These are phyloP conservation scores for Pao palembangensis DNA, from an alignment of 2,113 vertebrate species.

Conservation along the genomic window DNA sequence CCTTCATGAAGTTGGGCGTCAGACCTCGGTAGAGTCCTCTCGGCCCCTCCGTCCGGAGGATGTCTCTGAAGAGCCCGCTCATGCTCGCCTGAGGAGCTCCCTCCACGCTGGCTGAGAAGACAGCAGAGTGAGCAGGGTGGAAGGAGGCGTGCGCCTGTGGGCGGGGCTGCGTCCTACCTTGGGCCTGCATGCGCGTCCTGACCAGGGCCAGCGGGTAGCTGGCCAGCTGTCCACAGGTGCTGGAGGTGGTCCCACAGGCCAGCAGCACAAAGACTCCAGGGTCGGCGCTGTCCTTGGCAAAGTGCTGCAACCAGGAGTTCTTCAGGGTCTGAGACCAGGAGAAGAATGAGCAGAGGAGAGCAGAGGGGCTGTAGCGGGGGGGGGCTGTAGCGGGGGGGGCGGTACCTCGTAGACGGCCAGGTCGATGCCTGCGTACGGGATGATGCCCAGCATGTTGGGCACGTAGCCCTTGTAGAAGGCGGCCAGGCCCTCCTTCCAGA, in stretches of 20 bases:
- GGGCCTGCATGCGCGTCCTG: conserved; percentile 95
- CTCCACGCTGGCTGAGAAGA: conserved; percentile 79
- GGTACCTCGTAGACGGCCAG: conserved; percentile 95
- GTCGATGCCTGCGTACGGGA: conserved; percentile 95
- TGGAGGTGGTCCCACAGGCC: conserved; percentile 92
- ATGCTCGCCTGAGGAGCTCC: conserved; percentile 86
- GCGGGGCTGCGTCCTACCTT: conserved; percentile 84
- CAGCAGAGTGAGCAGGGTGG: not conserved
- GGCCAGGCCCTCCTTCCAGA: conserved; percentile 80
- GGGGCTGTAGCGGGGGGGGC: too few relatives aligned
- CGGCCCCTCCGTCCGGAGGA: conserved; percentile 87
- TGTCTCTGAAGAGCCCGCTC: conserved; percentile 88
- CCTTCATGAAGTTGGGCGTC: conserved; percentile 98
- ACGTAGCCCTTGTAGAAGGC: conserved; percentile 97
- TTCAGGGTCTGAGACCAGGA: conserved; percentile 82
- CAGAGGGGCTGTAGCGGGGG: too few relatives aligned
- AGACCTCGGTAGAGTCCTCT: conserved; percentile 92
- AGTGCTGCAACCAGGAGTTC: conserved; percentile 89
- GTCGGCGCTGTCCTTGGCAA: conserved; percentile 85
- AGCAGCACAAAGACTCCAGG: conserved; percentile 92
- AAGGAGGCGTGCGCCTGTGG: too few relatives aligned
- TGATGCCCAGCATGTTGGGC: conserved; percentile 95
- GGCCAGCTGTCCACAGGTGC: conserved; percentile 92
- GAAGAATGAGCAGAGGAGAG: not conserved
- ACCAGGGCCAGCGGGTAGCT: conserved; percentile 94